Conservation (phyloP, 53 echinoderm and acorn worm species). For the Holothuria scabra region DNA sequence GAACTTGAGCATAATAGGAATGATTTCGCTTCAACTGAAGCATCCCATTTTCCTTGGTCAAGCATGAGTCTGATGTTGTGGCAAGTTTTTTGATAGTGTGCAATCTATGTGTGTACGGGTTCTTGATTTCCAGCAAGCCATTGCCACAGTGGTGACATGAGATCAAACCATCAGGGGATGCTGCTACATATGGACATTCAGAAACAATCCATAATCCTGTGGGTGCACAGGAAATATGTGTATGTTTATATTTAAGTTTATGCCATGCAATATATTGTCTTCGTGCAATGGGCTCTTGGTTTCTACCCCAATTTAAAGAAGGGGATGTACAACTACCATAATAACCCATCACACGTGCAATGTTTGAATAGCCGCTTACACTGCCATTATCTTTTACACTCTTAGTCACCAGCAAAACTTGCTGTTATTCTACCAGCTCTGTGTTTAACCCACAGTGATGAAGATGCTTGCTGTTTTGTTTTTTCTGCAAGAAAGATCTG, state of each 20-base stretch:
- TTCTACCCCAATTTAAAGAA: conserved; percentile 62
- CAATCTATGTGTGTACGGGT: conserved; percentile 24
- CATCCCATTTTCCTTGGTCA: conserved; percentile 45
- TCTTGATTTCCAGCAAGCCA: conserved; percentile 64
- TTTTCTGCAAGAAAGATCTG: conserved; percentile 29
- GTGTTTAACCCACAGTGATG: conserved; percentile 47
- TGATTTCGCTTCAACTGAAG: conserved; percentile 47
- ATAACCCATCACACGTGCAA: conserved; percentile 62
- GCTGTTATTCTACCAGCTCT: conserved; percentile 49
- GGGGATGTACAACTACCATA: conserved; percentile 50
- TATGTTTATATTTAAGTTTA: conserved; percentile 53
- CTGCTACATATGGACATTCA: conserved; percentile 65
- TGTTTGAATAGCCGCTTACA: conserved; percentile 44
- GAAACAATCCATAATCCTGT: conserved; percentile 56
- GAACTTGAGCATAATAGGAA: conserved; percentile 61
- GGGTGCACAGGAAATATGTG: conserved; percentile 43
- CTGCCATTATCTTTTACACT: conserved; percentile 13
- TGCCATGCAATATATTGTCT: conserved; percentile 62
- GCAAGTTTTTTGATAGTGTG: conserved; percentile 29
- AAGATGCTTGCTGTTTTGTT: conserved; percentile 46
- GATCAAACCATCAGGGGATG: conserved; percentile 64
- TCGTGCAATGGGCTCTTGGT: conserved; percentile 51
- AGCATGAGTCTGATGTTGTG: conserved; percentile 29
- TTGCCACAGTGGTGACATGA: conserved; percentile 58
- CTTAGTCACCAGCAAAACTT: conserved; percentile 59